Evolutionary conservation across 2,797 vertebrate genomes (phyloP).

Genomic region (Hyperoplus lanceolatus): DNA sequence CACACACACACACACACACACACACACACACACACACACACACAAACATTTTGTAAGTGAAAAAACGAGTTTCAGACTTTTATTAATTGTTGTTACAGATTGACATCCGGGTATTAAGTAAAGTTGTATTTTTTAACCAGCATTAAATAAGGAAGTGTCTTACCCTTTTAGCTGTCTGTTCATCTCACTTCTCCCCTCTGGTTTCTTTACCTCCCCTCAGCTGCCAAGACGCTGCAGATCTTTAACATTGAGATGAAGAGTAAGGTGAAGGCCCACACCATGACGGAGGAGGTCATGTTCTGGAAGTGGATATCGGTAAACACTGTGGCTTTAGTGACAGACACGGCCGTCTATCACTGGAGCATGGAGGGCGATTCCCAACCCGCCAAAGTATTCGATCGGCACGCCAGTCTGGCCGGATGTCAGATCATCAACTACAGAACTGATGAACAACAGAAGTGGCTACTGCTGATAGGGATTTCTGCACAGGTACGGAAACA

Average conservation of each 20-base stretch:
- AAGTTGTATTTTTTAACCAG: neutral
- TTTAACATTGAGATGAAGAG: slow-evolving; percentile 99
- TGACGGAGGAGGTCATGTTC: slow-evolving; percentile 94
- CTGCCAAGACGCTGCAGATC: slow-evolving; percentile 95
- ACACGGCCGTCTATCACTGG: slow-evolving; percentile 93
- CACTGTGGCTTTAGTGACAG: slow-evolving; percentile 93
- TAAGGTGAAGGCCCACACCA: slow-evolving; percentile 95
- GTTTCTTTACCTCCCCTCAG: slow-evolving; percentile 72
- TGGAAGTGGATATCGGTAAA: slow-evolving; percentile 97
- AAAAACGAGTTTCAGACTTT: neutral
- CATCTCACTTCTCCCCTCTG: slow-evolving; percentile 23
- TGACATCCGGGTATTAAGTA: neutral
- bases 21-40: neutral
- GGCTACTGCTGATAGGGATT: slow-evolving; percentile 95
- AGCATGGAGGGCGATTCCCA: slow-evolving; percentile 96
- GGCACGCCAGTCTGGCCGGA: slow-evolving; percentile 91
- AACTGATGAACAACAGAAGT: slow-evolving; percentile 94
- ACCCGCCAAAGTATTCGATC: slow-evolving; percentile 93
- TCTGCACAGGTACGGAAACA: slow-evolving; percentile 90
- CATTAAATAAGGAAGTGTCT: neutral
- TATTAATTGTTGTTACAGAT: neutral
- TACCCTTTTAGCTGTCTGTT: neutral
- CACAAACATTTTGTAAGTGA: neutral
- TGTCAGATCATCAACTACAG: slow-evolving; percentile 96
- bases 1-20: too few relatives aligned